Base-by-base conservation (phyloP, 2,888 invertebrate genomes). In the Bibio marci region DNA sequence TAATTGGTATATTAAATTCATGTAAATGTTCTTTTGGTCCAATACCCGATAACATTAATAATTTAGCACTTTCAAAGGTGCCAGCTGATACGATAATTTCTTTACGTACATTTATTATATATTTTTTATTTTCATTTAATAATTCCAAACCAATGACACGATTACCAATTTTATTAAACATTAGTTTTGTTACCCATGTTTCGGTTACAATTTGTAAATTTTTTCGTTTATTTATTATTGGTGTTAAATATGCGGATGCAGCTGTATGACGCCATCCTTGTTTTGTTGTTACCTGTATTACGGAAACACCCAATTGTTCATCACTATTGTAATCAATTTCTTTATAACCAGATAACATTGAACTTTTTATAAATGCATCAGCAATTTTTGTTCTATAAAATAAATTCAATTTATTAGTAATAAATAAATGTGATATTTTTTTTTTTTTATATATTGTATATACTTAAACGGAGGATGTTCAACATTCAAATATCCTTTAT, bases 41-140 rank as follows among this genome's bases (percentile, higher is more conserved):
- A 11, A 73, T 58, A 2, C 77, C 77, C 10, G 72, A 73, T 30
- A 78, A 49, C 66, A 70, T 64, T 25, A 73, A 56, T 17, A 73
- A 50, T 48, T 73, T 71, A 1, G 72, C 70, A 4, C 73, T 68
- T 53, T 76, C 76, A 45, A 80, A 69, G 2, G 77, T 65, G 3
- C 79, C 78, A 2, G 70, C 73, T 22, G 70, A 65, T 15, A 76
- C 50, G 39, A 78, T 71, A 1, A 76, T 66, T 51, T 72, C 73
- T 47, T 67, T 70, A 31, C 58, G 60, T 2, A 71, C 71, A 34
- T 50, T 47, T 3, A 66, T 54, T 6, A 37, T 46, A 38, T 55
- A 50, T 10, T 46, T 49, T 19, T 44, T 49, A 5, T 57, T 51
- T 30, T 53, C 51, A 28, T 50, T 52, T 0, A 55, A 47, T 46